Percentiles rank a stretch among this genome's conserved stretches.
These are phyloP conservation scores for Notothenia coriiceps DNA, from an alignment of 2,113 vertebrate genomes.

Conservation along the genomic window DNA sequence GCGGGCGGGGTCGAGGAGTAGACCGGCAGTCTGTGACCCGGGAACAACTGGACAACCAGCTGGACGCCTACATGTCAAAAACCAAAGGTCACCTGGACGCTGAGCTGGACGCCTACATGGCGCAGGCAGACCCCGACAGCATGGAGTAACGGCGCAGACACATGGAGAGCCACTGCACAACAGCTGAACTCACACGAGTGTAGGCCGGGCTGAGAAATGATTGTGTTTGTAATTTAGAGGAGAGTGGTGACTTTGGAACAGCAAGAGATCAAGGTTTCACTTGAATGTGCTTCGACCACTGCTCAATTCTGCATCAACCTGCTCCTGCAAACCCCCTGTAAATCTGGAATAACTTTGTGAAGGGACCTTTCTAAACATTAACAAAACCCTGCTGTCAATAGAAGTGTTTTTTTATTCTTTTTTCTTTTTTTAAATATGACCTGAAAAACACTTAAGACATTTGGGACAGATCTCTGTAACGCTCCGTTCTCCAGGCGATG, in stretches of 20 bases:
- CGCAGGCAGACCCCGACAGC: conserved; percentile 93
- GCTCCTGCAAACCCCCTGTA: conserved; percentile 26
- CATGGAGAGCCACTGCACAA: conserved; percentile 24
- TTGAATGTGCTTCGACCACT: conserved; percentile 14
- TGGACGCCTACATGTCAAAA: conserved; percentile 99
- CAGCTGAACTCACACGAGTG: conserved; percentile 29
- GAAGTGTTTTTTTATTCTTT: background rate
- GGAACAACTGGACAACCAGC: conserved; percentile 97
- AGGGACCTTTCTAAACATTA: conserved; percentile 47
- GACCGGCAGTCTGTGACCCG: conserved; percentile 87
- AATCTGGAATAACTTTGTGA: conserved; percentile 22
- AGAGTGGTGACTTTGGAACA: conserved; percentile 19
- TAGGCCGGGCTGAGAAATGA: conserved; percentile 17
- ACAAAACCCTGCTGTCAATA: conserved; percentile 13
- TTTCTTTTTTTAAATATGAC: background rate
- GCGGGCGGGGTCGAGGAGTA: conserved; percentile 89
- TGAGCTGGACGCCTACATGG: conserved; percentile 98
- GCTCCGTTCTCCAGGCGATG: background rate
- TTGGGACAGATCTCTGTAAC: background rate
- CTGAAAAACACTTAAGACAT: background rate
- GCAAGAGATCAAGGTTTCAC: conserved; percentile 28
- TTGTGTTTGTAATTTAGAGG: conserved; percentile 31
- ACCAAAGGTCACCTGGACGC: conserved; percentile 98
- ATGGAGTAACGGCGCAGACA: conserved; percentile 85
- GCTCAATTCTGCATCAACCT: conserved; percentile 18